Conservation (phyloP, 2,797 vertebrate species). For the Cirrhinus mrigala region DNA sequence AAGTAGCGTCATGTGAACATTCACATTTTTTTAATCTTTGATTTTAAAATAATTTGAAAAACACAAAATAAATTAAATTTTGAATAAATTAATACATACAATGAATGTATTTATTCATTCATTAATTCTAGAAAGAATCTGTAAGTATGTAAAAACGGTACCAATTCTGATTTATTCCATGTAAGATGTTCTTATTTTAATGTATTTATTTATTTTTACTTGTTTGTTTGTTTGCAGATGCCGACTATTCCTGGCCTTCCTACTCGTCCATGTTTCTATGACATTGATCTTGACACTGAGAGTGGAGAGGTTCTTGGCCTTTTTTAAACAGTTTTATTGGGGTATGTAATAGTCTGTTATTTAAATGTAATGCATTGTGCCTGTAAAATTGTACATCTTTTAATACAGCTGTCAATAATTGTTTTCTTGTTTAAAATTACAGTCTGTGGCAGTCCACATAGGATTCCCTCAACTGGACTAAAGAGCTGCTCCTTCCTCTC, state of each 20-base stretch:
- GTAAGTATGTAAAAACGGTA: not conserved
- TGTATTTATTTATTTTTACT: not conserved
- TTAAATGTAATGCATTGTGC: not conserved
- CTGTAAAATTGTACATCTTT: not conserved
- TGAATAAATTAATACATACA: not conserved
- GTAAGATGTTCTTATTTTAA: constrained; percentile 12
- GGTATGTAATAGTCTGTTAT: not conserved
- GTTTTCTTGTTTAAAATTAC: not conserved
- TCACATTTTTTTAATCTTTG: not conserved
- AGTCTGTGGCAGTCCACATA: not conserved
- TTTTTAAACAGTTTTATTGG: constrained; percentile 77
- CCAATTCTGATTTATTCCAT: not conserved
- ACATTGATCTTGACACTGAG: constrained; percentile 93
- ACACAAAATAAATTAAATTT: no score
- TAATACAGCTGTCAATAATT: not conserved
- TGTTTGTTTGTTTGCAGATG: constrained; percentile 80
- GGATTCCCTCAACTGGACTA: not conserved
- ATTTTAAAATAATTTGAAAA: not conserved
- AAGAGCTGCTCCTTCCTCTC: not conserved
- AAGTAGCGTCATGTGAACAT: constrained; percentile 59
- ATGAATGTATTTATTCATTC: not conserved
- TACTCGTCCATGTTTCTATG: constrained; percentile 97
- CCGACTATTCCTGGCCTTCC: constrained; percentile 97
- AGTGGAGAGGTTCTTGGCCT: constrained; percentile 91
- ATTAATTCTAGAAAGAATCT: not conserved